Conservation (phyloP, 92 coral and sea anemone species). For the Paramuricea clavata region DNA sequence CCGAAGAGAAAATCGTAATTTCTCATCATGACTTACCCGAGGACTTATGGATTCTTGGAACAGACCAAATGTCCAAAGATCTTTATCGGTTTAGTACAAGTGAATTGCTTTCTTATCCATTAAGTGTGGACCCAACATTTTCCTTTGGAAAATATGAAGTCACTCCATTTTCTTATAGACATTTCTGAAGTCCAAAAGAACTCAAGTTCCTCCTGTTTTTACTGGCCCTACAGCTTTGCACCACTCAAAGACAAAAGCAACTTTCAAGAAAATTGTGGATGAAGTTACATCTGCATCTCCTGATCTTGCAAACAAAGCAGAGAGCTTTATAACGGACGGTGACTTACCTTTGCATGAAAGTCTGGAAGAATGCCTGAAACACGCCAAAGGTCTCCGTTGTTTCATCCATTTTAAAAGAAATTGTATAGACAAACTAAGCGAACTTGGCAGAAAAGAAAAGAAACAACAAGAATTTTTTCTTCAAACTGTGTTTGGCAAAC, state of each 20-base stretch:
- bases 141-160: slow-evolving; percentile 66
- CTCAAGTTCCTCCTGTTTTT: slow-evolving; percentile 52
- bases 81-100: slow-evolving; percentile 56
- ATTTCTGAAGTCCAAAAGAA: slow-evolving; percentile 56
- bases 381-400: slow-evolving; percentile 63
- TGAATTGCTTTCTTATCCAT: slow-evolving; percentile 34
- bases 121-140: slow-evolving; percentile 70
- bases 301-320: slow-evolving; percentile 27
- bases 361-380: slow-evolving; percentile 31
- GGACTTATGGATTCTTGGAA: slow-evolving; percentile 63
- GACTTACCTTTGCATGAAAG: slow-evolving; percentile 59
- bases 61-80: slow-evolving; percentile 58
- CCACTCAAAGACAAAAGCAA: slow-evolving; percentile 48
- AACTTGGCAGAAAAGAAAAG: slow-evolving; percentile 35
- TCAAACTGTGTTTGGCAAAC: slow-evolving; percentile 55
- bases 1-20: slow-evolving; percentile 52
- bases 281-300: slow-evolving; percentile 49
- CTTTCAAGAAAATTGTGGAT: slow-evolving; percentile 47
- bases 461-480: slow-evolving; percentile 62
- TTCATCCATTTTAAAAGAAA: slow-evolving; percentile 56
- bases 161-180: slow-evolving; percentile 61
- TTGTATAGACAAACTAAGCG: slow-evolving; percentile 40
- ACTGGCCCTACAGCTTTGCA: slow-evolving; percentile 68
- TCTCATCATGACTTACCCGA: slow-evolving; percentile 74
- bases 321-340: slow-evolving; percentile 66